phyloP scores from a whole-genome alignment of 2,888 invertebrate species.

The Caenorhabditis japonica region DNA sequence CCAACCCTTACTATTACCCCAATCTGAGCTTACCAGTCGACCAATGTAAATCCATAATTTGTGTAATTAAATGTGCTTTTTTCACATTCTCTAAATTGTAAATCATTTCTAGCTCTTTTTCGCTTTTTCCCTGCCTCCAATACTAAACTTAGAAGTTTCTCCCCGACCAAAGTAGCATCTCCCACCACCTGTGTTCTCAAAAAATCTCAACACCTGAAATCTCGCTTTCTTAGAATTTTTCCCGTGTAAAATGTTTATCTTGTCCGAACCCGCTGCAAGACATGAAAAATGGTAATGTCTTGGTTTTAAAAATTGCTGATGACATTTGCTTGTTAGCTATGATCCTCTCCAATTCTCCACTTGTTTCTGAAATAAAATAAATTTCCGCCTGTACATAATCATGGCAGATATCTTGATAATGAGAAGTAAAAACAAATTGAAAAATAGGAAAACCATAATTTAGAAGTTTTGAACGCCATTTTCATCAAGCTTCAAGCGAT shows the following conservation, averaged over 20 bases:
- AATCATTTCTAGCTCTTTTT: no score
- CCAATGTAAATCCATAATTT: no score
- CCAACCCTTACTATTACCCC: no score
- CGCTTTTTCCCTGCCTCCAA: no score
- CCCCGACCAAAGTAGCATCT: constrained; percentile 26
- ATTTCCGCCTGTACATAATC: no score
- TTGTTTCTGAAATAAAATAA: constrained; percentile 24
- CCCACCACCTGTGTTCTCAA: background rate
- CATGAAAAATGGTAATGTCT: constrained; percentile 30
- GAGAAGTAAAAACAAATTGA: no score
- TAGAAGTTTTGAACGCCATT: no score
- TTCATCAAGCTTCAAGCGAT: background rate
- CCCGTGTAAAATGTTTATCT: constrained; percentile 26
- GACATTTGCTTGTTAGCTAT: constrained; percentile 36
- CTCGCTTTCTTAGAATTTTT: background rate
- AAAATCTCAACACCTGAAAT: background rate
- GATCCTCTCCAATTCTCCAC: constrained; percentile 9
- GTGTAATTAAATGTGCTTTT: no score
- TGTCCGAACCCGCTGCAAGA: constrained; percentile 30
- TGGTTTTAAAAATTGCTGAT: constrained; percentile 35
- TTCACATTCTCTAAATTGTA: no score
- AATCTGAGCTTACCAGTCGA: no score
- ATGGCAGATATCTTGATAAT: no score
- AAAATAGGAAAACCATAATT: no score
- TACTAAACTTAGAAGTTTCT: constrained; percentile 13